phyloP scores from a whole-genome alignment of 2,113 vertebrate species.

The Leucoraja erinaceus region DNA sequence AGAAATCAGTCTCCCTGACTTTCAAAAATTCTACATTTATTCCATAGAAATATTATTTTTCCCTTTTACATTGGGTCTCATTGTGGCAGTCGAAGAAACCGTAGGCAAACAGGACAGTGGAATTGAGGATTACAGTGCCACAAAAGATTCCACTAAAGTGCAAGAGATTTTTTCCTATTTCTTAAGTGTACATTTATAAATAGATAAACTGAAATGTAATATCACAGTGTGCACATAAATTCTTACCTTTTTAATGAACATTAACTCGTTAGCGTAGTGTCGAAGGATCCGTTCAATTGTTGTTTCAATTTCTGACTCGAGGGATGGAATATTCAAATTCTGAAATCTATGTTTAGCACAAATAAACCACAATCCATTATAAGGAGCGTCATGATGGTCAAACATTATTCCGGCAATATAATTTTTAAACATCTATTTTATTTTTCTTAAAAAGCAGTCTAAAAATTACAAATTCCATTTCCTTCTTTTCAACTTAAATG shows the following conservation, averaged over 20 bases:
- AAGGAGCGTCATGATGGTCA: not conserved
- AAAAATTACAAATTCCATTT: not conserved
- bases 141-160: too few species aligned
- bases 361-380: not conserved
- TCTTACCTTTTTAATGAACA: constrained; percentile 63
- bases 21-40: too few species aligned
- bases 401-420: too few species aligned
- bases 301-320: constrained; percentile 54
- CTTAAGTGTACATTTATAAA: not conserved
- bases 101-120: too few species aligned
- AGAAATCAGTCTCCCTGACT: too few species aligned
- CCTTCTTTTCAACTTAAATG: not conserved
- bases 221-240: too few species aligned
- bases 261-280: constrained; percentile 62
- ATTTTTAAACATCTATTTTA: not conserved
- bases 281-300: constrained; percentile 60
- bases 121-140: too few species aligned
- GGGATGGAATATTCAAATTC: constrained; percentile 67
- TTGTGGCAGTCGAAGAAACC: too few species aligned
- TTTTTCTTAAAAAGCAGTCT: not conserved
- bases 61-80: too few species aligned
- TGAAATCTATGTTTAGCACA: constrained; percentile 60
- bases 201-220: not conserved
- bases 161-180: too few species aligned
- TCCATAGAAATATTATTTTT: too few species aligned